These are phyloP conservation scores for Spisula solida DNA, from an alignment of 2,888 invertebrate genomes.

Conservation along the genomic window DNA sequence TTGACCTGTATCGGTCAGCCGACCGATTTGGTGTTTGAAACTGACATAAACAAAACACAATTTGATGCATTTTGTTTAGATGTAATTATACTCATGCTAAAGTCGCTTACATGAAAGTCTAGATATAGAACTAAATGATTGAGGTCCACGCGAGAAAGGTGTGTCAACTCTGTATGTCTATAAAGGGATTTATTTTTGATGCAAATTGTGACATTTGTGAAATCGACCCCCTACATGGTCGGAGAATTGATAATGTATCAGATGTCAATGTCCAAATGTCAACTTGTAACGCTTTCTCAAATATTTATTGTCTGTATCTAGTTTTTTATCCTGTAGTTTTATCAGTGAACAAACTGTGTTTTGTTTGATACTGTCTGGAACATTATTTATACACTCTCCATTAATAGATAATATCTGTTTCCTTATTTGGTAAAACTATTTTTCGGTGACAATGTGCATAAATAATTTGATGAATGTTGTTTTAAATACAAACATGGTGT, in stretches of 20 bases:
- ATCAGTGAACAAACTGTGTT: slow-evolving; percentile 6
- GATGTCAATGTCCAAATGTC: slow-evolving; percentile 8
- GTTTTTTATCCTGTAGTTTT: not conserved
- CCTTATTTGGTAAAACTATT: slow-evolving; percentile 19
- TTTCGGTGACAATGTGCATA: not conserved
- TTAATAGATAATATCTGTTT: not conserved
- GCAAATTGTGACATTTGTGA: not conserved
- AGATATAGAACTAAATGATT: no score
- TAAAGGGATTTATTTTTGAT: not conserved
- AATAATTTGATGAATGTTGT: slow-evolving; percentile 14
- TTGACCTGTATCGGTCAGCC: no score
- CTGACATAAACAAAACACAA: no score
- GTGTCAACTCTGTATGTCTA: not conserved
- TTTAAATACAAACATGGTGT: slow-evolving; percentile 10
- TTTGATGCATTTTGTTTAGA: no score
- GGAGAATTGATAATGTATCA: slow-evolving; percentile 8
- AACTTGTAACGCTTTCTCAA: not conserved
- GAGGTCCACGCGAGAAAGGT: not conserved
- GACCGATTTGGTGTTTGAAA: no score
- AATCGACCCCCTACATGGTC: not conserved
- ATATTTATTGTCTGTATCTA: slow-evolving; percentile 12
- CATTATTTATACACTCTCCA: not conserved
- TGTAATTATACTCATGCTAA: no score
- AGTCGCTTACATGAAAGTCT: no score
- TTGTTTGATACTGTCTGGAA: not conserved